Evolutionary conservation across 2,113 vertebrate genomes (phyloP).

Genomic region (Percopsis transmontana): DNA sequence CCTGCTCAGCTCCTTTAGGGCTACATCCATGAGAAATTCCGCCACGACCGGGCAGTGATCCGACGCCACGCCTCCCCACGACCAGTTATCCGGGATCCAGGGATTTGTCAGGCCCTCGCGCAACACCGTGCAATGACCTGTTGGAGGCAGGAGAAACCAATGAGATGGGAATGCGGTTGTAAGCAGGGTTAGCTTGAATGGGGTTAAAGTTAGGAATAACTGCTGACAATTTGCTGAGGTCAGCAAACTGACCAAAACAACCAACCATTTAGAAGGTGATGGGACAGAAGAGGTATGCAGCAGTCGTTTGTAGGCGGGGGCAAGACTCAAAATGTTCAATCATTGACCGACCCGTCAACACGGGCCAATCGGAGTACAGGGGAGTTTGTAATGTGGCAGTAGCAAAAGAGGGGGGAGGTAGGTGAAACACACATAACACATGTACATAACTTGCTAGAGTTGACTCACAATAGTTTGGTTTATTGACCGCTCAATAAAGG

Average conservation of each 20-base stretch:
- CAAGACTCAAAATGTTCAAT: too few relatives aligned
- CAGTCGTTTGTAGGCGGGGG: not conserved
- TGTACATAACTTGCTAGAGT: too few relatives aligned
- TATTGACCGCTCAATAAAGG: too few relatives aligned
- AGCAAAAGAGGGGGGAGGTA: too few relatives aligned
- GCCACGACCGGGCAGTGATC: slow-evolving; percentile 90
- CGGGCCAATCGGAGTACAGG: too few relatives aligned
- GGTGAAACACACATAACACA: too few relatives aligned
- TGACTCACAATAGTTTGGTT: too few relatives aligned
- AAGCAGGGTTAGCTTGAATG: not conserved
- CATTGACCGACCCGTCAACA: too few relatives aligned
- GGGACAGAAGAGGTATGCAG: not conserved
- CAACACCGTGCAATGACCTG: slow-evolving; percentile 90
- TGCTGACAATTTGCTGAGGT: too few relatives aligned
- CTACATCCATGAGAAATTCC: slow-evolving; percentile 83
- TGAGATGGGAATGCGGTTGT: not conserved
- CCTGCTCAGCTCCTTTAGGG: slow-evolving; percentile 80
- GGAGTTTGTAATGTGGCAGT: too few relatives aligned
- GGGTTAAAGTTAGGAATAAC: not conserved
- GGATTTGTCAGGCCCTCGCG: slow-evolving; percentile 93
- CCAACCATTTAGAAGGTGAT: too few relatives aligned
- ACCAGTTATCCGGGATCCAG: slow-evolving; percentile 98
- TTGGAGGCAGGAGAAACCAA: not conserved
- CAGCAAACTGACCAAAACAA: too few relatives aligned
- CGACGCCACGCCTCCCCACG: slow-evolving; percentile 93